Base-by-base conservation (phyloP, 2,113 vertebrate genomes). In the Anseranas semipalmata region DNA sequence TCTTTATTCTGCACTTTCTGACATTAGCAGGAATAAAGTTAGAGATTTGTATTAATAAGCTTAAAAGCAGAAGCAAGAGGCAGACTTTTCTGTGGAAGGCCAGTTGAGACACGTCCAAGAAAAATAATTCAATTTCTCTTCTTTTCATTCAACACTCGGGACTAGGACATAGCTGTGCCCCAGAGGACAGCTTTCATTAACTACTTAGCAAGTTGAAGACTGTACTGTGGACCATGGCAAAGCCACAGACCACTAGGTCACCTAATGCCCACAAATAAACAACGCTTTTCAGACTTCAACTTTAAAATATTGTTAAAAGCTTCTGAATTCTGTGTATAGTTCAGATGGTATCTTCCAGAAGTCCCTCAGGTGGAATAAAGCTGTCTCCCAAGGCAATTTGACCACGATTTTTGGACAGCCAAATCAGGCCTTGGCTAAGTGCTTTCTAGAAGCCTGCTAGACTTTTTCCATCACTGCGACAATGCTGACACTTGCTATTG, bases 11-110 rank as follows among this genome's bases (percentile, higher is more conserved):
- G 48, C 66, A 7, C 71, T 63, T 77, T 53, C 50, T 37, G 58
- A 46, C 63, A 79, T 53, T n/a, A 85, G 62, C 43, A 65, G 66
- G 71, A 77, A 87, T 22, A 41, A 68, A 70, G 62, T 8, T 74
- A 68, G 71, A 76, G 50, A 85, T 77, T 70, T 46, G 37, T 16
- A 50, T 73, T 66, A 70, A 93, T 71, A 65, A 85, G 50, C 55
- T 94, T 93, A 90, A 93, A 89, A 91, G 75, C 71, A 66, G 55
- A 78, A 94, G 67, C 17, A 46, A 76, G 37, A 68, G 53, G 63
- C 9, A 45, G 27, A 45, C 12, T 50, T 4, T 17, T 48, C 81
- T 68, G 65, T 27, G 39, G 32, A 81, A 94, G 16, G 12, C 62
- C 43, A 73, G 39, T 4, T 66, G 74, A 89, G 53, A 45, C 21